phyloP scores from a whole-genome alignment of 2,113 vertebrate genomes.

The Oncorhynchus tshawytscha region DNA sequence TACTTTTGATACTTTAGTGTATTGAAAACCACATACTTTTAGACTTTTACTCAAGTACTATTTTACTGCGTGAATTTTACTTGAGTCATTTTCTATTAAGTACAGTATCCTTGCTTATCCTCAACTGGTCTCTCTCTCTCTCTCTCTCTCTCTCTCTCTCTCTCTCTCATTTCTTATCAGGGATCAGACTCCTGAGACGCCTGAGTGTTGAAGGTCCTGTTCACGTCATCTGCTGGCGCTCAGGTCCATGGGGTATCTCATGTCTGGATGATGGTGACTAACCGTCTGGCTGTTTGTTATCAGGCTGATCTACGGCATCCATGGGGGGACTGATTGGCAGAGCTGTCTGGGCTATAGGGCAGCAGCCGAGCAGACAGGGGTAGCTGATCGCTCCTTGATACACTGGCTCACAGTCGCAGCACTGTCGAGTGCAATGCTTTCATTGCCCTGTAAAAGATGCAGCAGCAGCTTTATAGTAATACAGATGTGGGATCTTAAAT shows the following conservation, averaged over 20 bases:
- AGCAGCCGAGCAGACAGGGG: not conserved
- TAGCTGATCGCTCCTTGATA: slow-evolving; percentile 7
- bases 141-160: no score
- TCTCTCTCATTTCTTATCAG: not conserved
- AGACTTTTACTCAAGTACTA: no score
- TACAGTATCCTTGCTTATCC: no score
- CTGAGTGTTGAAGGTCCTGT: not conserved
- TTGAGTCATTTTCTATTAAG: no score
- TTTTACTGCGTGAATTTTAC: no score
- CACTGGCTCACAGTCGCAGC: not conserved
- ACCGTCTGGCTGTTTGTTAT: slow-evolving; percentile 19
- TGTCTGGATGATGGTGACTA: slow-evolving; percentile 10
- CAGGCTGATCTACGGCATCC: slow-evolving; percentile 6
- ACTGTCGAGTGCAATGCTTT: not conserved
- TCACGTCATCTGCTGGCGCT: not conserved
- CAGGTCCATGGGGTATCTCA: not conserved
- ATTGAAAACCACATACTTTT: no score
- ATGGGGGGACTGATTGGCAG: not conserved
- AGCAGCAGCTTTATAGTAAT: not conserved
- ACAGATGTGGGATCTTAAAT: no score
- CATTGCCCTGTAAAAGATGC: not conserved
- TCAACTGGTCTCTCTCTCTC: no score
- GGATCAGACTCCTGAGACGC: not conserved
- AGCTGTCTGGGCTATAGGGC: not conserved
- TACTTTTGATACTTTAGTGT: no score